Conservation (phyloP, 2,797 vertebrate species). For the Epinephelus awoara region DNA sequence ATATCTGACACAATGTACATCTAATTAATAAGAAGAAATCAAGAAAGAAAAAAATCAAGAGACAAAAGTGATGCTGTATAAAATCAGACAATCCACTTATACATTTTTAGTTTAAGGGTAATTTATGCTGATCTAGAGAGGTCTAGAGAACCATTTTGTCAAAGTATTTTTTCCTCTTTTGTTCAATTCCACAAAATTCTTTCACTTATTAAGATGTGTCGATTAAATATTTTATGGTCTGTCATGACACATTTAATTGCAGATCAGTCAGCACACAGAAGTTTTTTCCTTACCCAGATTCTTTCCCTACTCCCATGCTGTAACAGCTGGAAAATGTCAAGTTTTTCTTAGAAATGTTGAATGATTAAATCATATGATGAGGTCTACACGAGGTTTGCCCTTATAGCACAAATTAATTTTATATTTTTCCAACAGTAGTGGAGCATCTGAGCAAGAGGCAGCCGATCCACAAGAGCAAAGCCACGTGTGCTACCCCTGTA, state of each 20-base stretch:
- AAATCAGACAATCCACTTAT: not conserved
- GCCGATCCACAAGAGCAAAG: constrained; percentile 84
- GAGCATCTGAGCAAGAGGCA: constrained; percentile 85
- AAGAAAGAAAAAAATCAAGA: not conserved
- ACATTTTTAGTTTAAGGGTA: no score
- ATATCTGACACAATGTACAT: not conserved
- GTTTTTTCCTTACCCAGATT: not conserved
- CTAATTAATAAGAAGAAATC: not conserved
- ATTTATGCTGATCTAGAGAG: no score
- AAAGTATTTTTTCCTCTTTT: not conserved
- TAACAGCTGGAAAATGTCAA: not conserved
- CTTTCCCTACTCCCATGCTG: not conserved
- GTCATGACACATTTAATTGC: not conserved
- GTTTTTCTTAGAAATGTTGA: constrained; percentile 4
- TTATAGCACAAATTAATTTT: not conserved
- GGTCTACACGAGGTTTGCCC: not conserved
- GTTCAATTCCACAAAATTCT: not conserved
- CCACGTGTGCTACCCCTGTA: constrained; percentile 91
- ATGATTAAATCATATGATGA: not conserved
- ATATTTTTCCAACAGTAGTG: constrained; percentile 76
- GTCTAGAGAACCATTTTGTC: not conserved
- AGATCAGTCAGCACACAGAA: not conserved
- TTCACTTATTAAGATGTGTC: not conserved
- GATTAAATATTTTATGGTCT: not conserved
- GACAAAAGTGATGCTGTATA: not conserved